Evolutionary conservation across 35 echinoderm and acorn worm genomes (phyloP).

Genomic region (Eucidaris tribuloides): DNA sequence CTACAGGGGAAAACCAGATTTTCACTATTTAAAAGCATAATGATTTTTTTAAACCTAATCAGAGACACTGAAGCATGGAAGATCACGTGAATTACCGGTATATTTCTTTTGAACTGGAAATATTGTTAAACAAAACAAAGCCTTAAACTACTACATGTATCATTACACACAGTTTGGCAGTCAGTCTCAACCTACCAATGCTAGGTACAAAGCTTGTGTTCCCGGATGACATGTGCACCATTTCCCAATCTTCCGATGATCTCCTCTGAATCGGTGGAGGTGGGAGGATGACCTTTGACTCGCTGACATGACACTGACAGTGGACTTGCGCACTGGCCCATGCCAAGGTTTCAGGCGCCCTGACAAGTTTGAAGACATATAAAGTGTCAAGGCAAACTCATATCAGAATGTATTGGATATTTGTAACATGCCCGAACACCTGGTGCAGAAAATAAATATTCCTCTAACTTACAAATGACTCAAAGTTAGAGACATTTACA

Average conservation of each 20-base stretch:
- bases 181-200: slow-evolving; percentile 61
- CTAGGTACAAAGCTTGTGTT: slow-evolving; percentile 94
- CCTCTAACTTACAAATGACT: no score
- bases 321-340: slow-evolving; percentile 99
- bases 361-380: neutral
- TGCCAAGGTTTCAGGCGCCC: slow-evolving; percentile 52
- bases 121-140: no score
- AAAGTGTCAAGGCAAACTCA: neutral
- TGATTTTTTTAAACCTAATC: no score
- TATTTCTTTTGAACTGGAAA: no score
- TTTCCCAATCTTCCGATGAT: slow-evolving; percentile 53
- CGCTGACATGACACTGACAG: slow-evolving; percentile 97
- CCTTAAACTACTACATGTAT: no score
- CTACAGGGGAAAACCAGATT: no score
- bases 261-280: slow-evolving; percentile 19
- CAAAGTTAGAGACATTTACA: no score
- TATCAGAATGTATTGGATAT: neutral
- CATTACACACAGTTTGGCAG: no score
- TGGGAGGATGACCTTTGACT: slow-evolving; percentile 78
- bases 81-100: no score
- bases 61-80: no score
- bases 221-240: slow-evolving; percentile 48
- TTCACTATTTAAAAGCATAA: no score
- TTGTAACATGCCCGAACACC: neutral
- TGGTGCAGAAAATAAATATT: neutral